A percentile compares a stretch with the other conserved stretches of the same genome.
Evolutionary conservation across 2,888 invertebrate genomes (phyloP).

Genomic region (Thalpophila matura): DNA sequence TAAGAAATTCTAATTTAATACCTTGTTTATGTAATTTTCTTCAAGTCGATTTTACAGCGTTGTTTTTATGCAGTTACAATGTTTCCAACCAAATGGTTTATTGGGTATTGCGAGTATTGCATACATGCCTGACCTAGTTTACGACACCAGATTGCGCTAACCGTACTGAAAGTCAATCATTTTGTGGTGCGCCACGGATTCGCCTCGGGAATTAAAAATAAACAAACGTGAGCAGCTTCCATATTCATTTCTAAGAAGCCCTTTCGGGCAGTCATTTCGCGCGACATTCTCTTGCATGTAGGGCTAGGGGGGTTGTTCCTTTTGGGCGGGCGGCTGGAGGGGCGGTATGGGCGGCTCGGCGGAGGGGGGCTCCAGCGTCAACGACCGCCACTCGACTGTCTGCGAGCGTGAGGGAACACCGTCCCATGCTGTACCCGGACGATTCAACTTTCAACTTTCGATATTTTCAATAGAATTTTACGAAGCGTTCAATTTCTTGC

Average conservation of each 20-base stretch:
- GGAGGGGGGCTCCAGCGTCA: constrained; percentile 85
- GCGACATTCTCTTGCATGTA: constrained; percentile 64
- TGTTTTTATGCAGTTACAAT: constrained; percentile 47
- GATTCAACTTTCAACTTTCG: constrained; percentile 70
- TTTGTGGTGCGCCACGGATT: constrained; percentile 45
- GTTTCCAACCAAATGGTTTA: constrained; percentile 53
- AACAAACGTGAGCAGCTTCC: constrained; percentile 48
- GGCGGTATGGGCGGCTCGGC: constrained; percentile 77
- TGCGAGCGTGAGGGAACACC: constrained; percentile 82
- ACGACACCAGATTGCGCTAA: constrained; percentile 71
- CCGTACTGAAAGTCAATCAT: constrained; percentile 61
- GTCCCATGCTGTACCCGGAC: constrained; percentile 76
- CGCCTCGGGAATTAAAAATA: constrained; percentile 60
- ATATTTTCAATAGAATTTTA: constrained; percentile 61
- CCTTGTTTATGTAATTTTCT: constrained; percentile 62
- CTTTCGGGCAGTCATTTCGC: constrained; percentile 68
- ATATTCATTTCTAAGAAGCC: constrained; percentile 60
- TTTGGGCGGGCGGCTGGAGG: constrained; percentile 87
- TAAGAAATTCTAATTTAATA: constrained; percentile 44
- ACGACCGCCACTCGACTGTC: constrained; percentile 88
- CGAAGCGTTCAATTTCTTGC: constrained; percentile 40
- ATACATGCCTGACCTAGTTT: constrained; percentile 75
- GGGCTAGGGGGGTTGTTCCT: constrained; percentile 75
- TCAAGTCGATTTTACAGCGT: constrained; percentile 35
- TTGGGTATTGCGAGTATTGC: constrained; percentile 56